Conservation (phyloP, 2,797 vertebrate species). For the Decapterus maruadsi region DNA sequence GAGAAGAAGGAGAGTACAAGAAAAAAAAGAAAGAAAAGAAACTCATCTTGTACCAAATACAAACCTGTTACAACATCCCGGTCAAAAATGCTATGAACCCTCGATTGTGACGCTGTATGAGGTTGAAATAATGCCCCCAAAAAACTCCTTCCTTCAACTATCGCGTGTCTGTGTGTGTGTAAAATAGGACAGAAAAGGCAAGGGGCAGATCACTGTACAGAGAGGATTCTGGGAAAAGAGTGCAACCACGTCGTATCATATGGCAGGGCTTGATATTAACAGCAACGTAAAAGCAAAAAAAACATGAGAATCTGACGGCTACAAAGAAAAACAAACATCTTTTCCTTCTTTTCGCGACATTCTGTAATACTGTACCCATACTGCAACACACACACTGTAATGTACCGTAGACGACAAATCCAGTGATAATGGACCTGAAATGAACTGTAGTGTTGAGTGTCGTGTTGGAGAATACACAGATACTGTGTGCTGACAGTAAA, state of each 20-base stretch:
- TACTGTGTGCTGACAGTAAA: conserved; percentile 68
- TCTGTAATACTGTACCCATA: conserved; percentile 50
- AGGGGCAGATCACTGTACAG: conserved; percentile 44
- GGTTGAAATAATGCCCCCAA: conserved; percentile 40
- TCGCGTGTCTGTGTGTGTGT: background rate
- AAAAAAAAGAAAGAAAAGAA: conserved; percentile 7
- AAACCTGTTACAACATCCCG: conserved; percentile 53
- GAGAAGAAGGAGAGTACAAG: conserved; percentile 11
- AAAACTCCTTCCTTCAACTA: conserved; percentile 34
- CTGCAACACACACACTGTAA: conserved; percentile 25
- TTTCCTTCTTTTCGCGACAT: conserved; percentile 23
- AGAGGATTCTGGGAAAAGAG: conserved; percentile 48
- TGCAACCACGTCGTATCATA: conserved; percentile 26
- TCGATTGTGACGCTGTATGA: conserved; percentile 23
- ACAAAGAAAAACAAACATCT: conserved; percentile 1
- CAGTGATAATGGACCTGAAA: conserved; percentile 28
- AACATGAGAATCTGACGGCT: conserved; percentile 20
- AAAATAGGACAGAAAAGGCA: conserved; percentile 31
- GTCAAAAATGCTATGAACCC: conserved; percentile 16
- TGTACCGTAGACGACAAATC: conserved; percentile 42
- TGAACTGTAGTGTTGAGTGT: conserved; percentile 9
- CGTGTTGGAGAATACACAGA: conserved; percentile 65
- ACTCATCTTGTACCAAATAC: conserved; percentile 43
- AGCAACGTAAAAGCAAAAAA: conserved; percentile 27
- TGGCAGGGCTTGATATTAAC: conserved; percentile 45